Evolutionary conservation across 2,797 vertebrate genomes (phyloP).

Genomic region (Myotis planiceps): DNA sequence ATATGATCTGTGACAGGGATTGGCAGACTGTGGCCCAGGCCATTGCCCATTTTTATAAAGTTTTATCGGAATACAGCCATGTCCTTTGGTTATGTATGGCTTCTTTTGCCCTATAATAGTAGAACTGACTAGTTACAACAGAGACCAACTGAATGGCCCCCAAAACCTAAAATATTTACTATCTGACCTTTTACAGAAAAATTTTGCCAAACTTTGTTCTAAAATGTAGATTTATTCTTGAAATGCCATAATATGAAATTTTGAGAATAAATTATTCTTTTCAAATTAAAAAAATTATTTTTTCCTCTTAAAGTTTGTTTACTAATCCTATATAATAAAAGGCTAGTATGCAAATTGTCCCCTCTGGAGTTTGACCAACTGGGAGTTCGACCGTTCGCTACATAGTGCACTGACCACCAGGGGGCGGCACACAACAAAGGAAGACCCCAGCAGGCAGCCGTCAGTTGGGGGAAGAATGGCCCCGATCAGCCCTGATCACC

Average conservation of each 20-base stretch:
- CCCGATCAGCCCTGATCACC: no score
- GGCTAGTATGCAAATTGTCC: no score
- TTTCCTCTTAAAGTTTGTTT: background rate
- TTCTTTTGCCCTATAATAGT: background rate
- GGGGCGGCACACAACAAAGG: no score
- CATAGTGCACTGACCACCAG: no score
- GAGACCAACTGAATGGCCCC: background rate
- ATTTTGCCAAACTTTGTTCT: background rate
- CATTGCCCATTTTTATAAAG: background rate
- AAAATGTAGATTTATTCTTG: slow-evolving; percentile 16
- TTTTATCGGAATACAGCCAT: background rate
- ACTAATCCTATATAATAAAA: background rate
- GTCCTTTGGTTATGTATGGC: background rate
- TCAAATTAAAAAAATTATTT: background rate
- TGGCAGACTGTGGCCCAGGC: background rate
- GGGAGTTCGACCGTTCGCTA: no score
- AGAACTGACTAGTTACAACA: background rate
- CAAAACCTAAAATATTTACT: background rate
- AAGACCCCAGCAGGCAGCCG: no score
- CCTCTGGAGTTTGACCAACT: no score
- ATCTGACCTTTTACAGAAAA: background rate
- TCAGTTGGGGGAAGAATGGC: no score
- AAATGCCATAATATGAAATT: background rate
- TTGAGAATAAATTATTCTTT: slow-evolving; percentile 22
- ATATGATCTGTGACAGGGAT: background rate